Base-by-base conservation (phyloP, 2,797 vertebrate species). In the Danio aesculapii region DNA sequence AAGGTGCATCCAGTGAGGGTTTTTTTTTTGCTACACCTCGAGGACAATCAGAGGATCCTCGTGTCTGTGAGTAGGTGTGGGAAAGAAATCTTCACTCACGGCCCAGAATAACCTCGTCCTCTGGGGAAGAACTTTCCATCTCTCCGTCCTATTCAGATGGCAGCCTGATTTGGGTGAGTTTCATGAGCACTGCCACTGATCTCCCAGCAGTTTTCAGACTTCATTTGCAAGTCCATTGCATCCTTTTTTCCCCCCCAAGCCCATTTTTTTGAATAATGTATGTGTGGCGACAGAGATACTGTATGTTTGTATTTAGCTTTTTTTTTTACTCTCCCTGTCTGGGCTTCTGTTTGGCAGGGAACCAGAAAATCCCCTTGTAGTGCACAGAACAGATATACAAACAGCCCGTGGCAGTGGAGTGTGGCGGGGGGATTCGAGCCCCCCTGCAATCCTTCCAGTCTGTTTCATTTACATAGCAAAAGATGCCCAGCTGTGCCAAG, bases 391-490 rank as follows among this genome's bases (percentile, higher is more conserved):
- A 87, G 88, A 89, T 86, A 87, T 87, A 89, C 86, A 90, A 91
- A 90, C 87, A 91, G 91, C 90, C 90, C 58, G 85, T 86, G 88
- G 90, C 88, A 80, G 81, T 89, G 83, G 75, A 83, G 83, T 84
- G 83, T 79, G 89, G 66, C 70, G 67, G 49, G 63, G 81, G 79
- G 73, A 85, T 83, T 74, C 78, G 63, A 80, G 52, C 78, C 61
- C 66, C 30, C 57, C 78, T 81, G 57, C 81, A 73, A 68, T 89
- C 88, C 85, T 86, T 72, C 61, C 81, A 81, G 84, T 75, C 52
- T 77, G 61, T 64, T 66, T 71, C 83, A 90, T 92, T 91, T 89
- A 88, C 89, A 92, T 90, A 87, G 79, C 84, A 88, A 91, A 89
- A 86, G 79, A 82, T 77, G 75, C 76, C 81, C 81, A 79, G 81